Conservation (phyloP, 2,888 invertebrate genomes). For the Cephus nigrinus region DNA sequence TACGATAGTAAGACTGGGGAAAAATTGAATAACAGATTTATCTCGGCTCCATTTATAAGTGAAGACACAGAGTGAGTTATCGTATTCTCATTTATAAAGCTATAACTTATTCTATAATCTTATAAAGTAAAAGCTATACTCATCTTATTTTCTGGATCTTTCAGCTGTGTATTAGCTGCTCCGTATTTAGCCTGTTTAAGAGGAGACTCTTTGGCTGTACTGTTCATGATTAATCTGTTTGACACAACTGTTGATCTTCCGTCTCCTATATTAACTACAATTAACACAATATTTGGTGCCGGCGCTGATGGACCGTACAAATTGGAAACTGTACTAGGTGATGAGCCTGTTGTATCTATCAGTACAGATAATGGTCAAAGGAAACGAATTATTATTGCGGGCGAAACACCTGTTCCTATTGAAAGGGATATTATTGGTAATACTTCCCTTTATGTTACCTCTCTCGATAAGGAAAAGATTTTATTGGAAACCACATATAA, state of each 20-base stretch:
- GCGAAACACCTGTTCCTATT: slow-evolving; percentile 58
- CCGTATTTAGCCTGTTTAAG: slow-evolving; percentile 77
- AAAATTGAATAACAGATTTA: slow-evolving; percentile 54
- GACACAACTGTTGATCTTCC: slow-evolving; percentile 49
- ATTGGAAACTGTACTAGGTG: slow-evolving; percentile 53
- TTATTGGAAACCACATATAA: slow-evolving; percentile 62
- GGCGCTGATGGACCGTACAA: slow-evolving; percentile 56
- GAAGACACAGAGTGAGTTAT: slow-evolving; percentile 55
- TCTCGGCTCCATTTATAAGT: slow-evolving; percentile 56
- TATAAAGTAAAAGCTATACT: slow-evolving; percentile 12
- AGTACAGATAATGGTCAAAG: slow-evolving; percentile 51
- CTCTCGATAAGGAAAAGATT: slow-evolving; percentile 58
- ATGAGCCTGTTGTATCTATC: slow-evolving; percentile 52
- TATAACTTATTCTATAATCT: slow-evolving; percentile 5
- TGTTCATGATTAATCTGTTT: slow-evolving; percentile 74
- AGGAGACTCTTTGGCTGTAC: slow-evolving; percentile 67
- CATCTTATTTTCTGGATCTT: slow-evolving; percentile 40
- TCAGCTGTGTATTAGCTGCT: slow-evolving; percentile 73
- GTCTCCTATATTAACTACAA: slow-evolving; percentile 42
- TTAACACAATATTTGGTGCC: slow-evolving; percentile 59
- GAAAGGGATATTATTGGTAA: slow-evolving; percentile 61
- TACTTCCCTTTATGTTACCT: slow-evolving; percentile 58
- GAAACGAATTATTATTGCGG: slow-evolving; percentile 63
- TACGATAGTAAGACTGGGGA: slow-evolving; percentile 62
- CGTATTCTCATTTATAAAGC: slow-evolving; percentile 6